phyloP scores from a whole-genome alignment of 2,888 invertebrate species.

The Ochropleura leucogaster region DNA sequence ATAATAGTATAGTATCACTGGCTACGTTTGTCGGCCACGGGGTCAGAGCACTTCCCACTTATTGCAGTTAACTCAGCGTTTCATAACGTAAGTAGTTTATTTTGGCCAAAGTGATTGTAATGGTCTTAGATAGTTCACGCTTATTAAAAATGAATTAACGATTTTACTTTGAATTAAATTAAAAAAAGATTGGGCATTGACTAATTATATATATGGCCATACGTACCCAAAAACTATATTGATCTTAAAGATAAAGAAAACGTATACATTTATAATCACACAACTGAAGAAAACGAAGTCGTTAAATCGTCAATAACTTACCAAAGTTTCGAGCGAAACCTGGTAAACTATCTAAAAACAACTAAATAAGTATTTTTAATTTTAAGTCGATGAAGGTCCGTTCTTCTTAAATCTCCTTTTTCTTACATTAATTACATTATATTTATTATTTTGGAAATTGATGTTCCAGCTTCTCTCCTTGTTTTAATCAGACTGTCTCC shows the following conservation, averaged over 20 bases:
- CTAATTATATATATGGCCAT: not conserved
- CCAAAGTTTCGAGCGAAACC: not conserved
- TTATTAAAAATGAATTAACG: not conserved
- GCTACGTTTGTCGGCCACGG: not conserved
- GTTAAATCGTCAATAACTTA: not conserved
- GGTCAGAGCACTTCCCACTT: not conserved
- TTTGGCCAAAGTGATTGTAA: not conserved
- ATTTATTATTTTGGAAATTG: not conserved
- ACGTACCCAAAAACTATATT: not conserved
- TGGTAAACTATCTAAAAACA: not conserved
- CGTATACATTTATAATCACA: not conserved
- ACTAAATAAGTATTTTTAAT: not conserved
- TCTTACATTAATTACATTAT: not conserved
- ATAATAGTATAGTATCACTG: not conserved
- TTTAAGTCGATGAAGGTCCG: not conserved
- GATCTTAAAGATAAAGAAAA: not conserved
- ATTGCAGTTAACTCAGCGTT: not conserved
- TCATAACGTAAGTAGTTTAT: not conserved
- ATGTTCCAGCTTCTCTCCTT: not conserved
- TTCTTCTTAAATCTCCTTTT: not conserved
- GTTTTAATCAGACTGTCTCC: slow-evolving; percentile 68
- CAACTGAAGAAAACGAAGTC: not conserved
- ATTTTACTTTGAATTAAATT: not conserved
- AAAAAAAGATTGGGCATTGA: not conserved
- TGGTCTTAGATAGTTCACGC: not conserved